Base-by-base conservation (phyloP, 2,888 invertebrate species). In the Ganaspis brasiliensis region DNA sequence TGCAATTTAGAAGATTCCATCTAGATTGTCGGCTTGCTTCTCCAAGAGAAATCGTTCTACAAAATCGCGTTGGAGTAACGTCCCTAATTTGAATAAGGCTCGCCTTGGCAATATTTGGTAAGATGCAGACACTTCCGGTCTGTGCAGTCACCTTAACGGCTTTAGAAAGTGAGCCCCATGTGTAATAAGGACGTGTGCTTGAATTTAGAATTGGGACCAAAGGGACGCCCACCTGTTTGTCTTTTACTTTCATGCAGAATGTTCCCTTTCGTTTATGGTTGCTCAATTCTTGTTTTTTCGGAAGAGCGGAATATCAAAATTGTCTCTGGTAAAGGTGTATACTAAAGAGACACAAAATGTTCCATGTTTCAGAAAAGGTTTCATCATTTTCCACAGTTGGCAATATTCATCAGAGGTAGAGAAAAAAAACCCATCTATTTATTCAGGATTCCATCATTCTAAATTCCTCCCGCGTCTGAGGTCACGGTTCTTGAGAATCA, bases 111-210 rank as follows among this genome's bases (percentile, higher is more conserved):
- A 67, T 67, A 78, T 79, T 79, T 78, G 73, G 74, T 79, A 73
- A 77, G 74, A 63, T 70, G 81, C 78, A 74, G 79, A 71, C 77
- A 77, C 75, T 84, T 83, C 84, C 83, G 84, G 81, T 70, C 81
- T 84, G 86, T 84, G 85, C 86, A 85, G 79, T 74, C 84, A 82
- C 84, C 87, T 87, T 84, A 86, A 87, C 85, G 83, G 78, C 84
- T 89, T 89, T 90, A 89, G 90, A 90, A 90, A 90, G 89, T 87
- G 79, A 73, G 63, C 72, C 70, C 77, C 74, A 61, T 77, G 72
- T 56, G 70, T 26, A 74, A 63, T 72, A 70, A 77, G 73, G 74
- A 75, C 71, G 76, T 76, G 61, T 71, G 79, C 77, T 76, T 72
- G 78, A 81, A 85, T 83, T 82, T 84, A 75, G 80, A 79, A 71